A percentile compares a stretch with the other conserved stretches of the same genome.
phyloP scores from a whole-genome alignment of 2,113 vertebrate species.

The Butorides virescens region DNA sequence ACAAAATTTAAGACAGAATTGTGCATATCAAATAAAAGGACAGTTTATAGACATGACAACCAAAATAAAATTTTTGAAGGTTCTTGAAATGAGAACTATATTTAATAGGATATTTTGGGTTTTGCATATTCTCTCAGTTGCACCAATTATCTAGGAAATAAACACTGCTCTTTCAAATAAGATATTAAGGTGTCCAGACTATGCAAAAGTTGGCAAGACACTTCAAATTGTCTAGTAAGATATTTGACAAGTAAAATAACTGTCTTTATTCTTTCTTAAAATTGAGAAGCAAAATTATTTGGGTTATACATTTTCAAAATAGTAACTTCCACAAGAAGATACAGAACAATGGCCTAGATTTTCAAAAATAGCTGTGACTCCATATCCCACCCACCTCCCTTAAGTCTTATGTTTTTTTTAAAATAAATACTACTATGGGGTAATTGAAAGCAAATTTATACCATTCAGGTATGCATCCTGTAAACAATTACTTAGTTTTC shows the following conservation, averaged over 20 bases:
- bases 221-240: background rate
- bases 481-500: background rate
- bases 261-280: background rate
- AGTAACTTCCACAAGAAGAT: background rate
- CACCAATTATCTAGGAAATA: background rate
- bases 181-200: background rate
- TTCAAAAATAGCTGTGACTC: background rate
- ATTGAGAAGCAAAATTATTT: background rate
- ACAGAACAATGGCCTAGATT: background rate
- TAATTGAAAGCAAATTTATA: background rate
- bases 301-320: background rate
- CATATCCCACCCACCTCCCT: background rate
- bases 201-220: background rate
- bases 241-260: background rate
- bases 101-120: background rate
- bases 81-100: background rate
- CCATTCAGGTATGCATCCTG: background rate
- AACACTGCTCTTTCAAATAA: background rate
- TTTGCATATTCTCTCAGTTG: background rate
- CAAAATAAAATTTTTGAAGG: background rate
- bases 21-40: background rate
- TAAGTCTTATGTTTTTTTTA: background rate
- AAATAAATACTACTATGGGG: accelerated
- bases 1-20: background rate
- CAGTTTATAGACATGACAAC: background rate